Evolutionary conservation across 2,888 invertebrate species (phyloP), one percentile per base, ranked within the genome.

Genomic region (Hymenopus coronatus): DNA sequence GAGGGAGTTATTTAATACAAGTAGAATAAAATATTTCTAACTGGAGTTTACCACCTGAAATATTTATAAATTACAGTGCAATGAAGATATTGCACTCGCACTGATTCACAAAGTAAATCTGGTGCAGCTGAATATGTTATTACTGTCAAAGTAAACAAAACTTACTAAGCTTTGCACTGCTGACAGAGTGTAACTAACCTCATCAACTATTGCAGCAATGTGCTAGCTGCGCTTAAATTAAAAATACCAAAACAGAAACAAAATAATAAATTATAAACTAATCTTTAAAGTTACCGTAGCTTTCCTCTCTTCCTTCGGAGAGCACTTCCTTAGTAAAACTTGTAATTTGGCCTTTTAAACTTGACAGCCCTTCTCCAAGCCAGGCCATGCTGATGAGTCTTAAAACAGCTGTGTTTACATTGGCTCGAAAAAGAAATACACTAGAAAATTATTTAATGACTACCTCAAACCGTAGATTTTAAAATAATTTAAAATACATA

Each of bases 261-360:
- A 70, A 70, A 54, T 81, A 88, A 84, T 28, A n/a, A 27, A 8
- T 40, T 40, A 40, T 40, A 40, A 40, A 40, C 9, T 40, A 40
- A 40, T 40, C 40, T 12, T 40, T 40, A 40, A 85, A 84, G 28
- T 90, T 93, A 95, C 95, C 95, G 92, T 94, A 94, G 92, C 94
- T 95, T 92, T 96, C 96, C 90, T 94, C 95, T 92, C 95, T 94
- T 90, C 94, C 95, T 92, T 98, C 98, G 91, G 97, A 96, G 92
- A 98, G 94, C 91, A 98, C 98, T 94, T 98, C 98, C 93, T 97
- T 97, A 90, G 98, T 98, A 92, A 98, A 96, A 94, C 95, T 98
- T 81, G 96, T 96, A 92, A 98, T 95, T 94, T 98, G 98, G 91
- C 98, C 98, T 93, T 97, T 98, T 91, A 98, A 91, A 83, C 93